These are phyloP conservation scores for Gallirallus australis DNA, from an alignment of 2,797 vertebrate species.

Conservation along the genomic window DNA sequence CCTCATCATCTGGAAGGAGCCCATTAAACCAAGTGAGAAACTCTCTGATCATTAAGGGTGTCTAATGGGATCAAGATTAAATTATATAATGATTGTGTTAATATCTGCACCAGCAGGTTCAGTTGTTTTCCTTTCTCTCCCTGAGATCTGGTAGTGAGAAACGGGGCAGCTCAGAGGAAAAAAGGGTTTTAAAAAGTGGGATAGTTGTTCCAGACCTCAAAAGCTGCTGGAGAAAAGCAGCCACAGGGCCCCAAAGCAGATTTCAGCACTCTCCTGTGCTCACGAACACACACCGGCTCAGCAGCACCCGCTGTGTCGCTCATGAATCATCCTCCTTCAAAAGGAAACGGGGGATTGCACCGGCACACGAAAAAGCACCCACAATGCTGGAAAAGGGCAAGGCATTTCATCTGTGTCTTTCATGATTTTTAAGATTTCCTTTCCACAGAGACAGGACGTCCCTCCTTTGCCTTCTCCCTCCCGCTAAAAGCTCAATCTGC, in stretches of 20 bases:
- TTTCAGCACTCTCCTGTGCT: not conserved
- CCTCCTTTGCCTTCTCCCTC: not conserved
- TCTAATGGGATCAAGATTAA: constrained; percentile 39
- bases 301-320: not conserved
- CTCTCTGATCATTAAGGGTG: not conserved
- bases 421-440: not conserved
- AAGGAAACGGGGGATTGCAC: not conserved
- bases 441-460: rapidly evolving
- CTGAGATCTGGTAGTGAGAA: not conserved
- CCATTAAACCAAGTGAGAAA: constrained; percentile 25
- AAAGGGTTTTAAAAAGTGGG: not conserved
- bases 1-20: constrained; percentile 18
- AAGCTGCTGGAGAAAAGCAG: not conserved
- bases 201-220: not conserved
- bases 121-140: not conserved
- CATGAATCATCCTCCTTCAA: not conserved
- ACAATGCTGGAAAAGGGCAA: rapidly evolving
- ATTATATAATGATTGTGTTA: not conserved
- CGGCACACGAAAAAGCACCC: not conserved
- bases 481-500: rapidly evolving
- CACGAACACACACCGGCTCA: rapidly evolving
- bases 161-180: not conserved
- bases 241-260: rapidly evolving
- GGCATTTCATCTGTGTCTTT: rapidly evolving
- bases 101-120: not conserved